Conservation (phyloP, 1,140 invertebrate genomes). For the Drosophila tropicalis region DNA sequence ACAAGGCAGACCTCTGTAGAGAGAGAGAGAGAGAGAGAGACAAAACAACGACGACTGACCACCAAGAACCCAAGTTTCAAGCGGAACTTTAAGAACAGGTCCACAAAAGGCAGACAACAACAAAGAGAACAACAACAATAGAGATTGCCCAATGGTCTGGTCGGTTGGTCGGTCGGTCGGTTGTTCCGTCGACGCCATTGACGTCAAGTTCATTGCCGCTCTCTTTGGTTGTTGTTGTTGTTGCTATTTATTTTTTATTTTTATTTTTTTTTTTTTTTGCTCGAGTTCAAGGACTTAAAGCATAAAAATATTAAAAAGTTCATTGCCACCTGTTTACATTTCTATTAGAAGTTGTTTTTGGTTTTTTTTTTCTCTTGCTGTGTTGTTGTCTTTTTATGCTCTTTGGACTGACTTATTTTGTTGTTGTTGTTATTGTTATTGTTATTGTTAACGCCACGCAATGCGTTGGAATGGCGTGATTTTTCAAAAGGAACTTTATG, state of each 20-base stretch:
- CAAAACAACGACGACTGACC: constrained; percentile 23
- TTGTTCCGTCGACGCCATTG: constrained; percentile 41
- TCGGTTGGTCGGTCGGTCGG: background rate
- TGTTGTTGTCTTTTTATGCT: constrained; percentile 9
- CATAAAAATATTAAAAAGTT: constrained; percentile 75
- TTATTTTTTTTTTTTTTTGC: constrained; percentile 41
- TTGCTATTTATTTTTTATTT: constrained; percentile 5
- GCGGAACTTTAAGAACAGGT: constrained; percentile 59
- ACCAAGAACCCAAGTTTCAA: constrained; percentile 33
- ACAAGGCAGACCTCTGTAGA: background rate
- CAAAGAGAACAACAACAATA: constrained; percentile 25
- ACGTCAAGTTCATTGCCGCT: constrained; percentile 67
- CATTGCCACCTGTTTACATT: constrained; percentile 77
- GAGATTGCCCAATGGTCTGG: constrained; percentile 22
- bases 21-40: constrained; percentile 26
- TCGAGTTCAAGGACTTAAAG: constrained; percentile 74
- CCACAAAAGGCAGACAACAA: constrained; percentile 37
- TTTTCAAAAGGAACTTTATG: constrained; percentile 10
- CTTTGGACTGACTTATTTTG: constrained; percentile 33
- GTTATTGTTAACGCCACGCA: background rate
- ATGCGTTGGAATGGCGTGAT: constrained; percentile 10
- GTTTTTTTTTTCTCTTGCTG: too few relatives aligned
- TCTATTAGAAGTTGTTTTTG: constrained; percentile 54
- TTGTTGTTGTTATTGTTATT: constrained; percentile 10
- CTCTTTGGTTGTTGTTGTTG: constrained; percentile 48